Base-by-base conservation (phyloP, 1,140 invertebrate genomes). In the Zaprionus taronus region DNA sequence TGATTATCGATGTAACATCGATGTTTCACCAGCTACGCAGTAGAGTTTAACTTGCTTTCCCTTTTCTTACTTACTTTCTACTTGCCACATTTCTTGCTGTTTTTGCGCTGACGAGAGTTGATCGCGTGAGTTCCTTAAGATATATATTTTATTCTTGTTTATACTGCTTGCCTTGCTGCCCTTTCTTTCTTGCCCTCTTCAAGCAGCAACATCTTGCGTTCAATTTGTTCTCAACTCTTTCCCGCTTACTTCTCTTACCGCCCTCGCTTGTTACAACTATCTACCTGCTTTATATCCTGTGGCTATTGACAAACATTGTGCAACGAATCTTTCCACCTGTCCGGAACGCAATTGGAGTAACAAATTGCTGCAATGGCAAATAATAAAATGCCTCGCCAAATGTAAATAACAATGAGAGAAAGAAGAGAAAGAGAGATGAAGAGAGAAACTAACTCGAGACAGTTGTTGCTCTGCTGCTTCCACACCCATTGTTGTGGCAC, bases 341-440 rank as follows among this genome's bases (percentile, higher is more conserved):
- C 44, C 68, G 44, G 44, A 76, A 58, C 61, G 55, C 68, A 68
- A 68, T 58, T 68, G 64, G 64, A 68, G 66, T 60, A 60, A 69
- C 66, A 71, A 72, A 76, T 72, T 76, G 73, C 73, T 60, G 73
- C 73, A 76, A 41, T 65, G 67, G 76, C 76, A 78, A 78, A 78
- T 78, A 74, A 78, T 73, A 78, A 78, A 78, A 78, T 78, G 56
- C 62, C 66, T 69, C 60, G 41, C 49, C 36, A 69, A 78, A 78
- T 78, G 76, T 78, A 78, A 78, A 78, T 78, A 78, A 74, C 56
- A 72, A 62, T 72, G 70, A 62, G 62, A 55, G n/a, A 47, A 6
- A 9, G 17, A 3, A 7, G n/a, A 7, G 5, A 41, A 7, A n/a
- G 15, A n/a, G 15, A 41, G 38, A n/a, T 5, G 12, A 2, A 41